Evolutionary conservation across 2,888 invertebrate species (phyloP).

Genomic region (Aphrophora alni): DNA sequence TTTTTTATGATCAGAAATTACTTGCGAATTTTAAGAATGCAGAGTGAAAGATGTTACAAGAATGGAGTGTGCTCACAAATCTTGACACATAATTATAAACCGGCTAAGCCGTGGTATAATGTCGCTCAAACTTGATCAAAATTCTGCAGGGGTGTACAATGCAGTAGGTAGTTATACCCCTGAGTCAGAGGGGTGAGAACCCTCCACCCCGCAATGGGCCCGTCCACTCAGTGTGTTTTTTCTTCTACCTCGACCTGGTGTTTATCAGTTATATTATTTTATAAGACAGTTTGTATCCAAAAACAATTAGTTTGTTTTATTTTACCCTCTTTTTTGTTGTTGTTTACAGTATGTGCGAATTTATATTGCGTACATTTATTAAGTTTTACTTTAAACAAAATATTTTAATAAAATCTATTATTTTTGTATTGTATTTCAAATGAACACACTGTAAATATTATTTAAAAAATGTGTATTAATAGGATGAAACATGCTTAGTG

Average conservation of each 20-base stretch:
- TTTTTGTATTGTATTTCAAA: not conserved
- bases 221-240: conserved; percentile 46
- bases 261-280: conserved; percentile 30
- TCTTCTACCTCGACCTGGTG: conserved; percentile 43
- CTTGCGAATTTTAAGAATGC: too few species aligned
- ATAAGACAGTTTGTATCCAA: conserved; percentile 22
- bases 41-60: not conserved
- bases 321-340: conserved; percentile 19
- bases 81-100: not conserved
- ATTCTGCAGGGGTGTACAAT: conserved; percentile 37
- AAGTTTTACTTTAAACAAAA: not conserved
- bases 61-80: not conserved
- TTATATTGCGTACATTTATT: not conserved
- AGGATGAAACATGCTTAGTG: conserved; percentile 27
- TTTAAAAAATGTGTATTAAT: not conserved
- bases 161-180: not conserved
- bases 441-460: conserved; percentile 21
- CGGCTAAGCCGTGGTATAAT: conserved; percentile 31
- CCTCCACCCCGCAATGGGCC: conserved; percentile 34
- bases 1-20: not conserved
- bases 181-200: not conserved
- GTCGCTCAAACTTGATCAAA: conserved; percentile 44
- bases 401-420: conserved; percentile 14
- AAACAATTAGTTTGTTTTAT: conserved; percentile 18
- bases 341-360: conserved; percentile 10